phyloP scores from a whole-genome alignment of 2,113 vertebrate genomes.

The Tetrao urogallus region DNA sequence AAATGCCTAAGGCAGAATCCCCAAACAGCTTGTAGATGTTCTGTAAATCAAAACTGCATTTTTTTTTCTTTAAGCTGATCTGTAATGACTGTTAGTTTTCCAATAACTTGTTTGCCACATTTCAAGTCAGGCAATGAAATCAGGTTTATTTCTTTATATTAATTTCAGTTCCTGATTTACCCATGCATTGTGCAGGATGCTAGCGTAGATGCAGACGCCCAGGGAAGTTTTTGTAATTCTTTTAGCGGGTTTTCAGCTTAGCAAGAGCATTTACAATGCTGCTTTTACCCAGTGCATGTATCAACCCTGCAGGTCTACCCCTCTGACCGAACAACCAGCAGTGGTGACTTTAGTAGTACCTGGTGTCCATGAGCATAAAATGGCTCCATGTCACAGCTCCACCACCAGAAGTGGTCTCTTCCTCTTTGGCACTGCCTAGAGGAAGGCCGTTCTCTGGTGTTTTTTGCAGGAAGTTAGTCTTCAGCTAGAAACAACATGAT shows the following conservation, averaged over 20 bases:
- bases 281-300: fast-evolving
- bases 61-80: background rate
- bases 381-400: background rate
- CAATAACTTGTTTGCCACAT: background rate
- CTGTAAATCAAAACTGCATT: background rate
- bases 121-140: background rate
- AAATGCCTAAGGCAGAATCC: background rate
- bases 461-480: background rate
- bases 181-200: background rate
- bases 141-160: background rate
- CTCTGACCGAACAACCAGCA: background rate
- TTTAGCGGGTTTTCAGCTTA: background rate
- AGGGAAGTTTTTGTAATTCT: background rate
- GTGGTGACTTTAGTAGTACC: background rate
- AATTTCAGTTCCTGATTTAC: background rate
- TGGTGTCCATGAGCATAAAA: background rate
- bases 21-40: background rate
- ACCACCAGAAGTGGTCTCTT: background rate
- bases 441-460: background rate
- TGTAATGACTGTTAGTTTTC: background rate
- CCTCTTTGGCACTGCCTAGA: background rate
- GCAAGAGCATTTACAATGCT: background rate
- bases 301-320: background rate
- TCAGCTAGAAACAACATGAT: fast-evolving
- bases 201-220: background rate